Evolutionary conservation across 2,888 invertebrate genomes (phyloP).

Genomic region (Coelopa pilipes): DNA sequence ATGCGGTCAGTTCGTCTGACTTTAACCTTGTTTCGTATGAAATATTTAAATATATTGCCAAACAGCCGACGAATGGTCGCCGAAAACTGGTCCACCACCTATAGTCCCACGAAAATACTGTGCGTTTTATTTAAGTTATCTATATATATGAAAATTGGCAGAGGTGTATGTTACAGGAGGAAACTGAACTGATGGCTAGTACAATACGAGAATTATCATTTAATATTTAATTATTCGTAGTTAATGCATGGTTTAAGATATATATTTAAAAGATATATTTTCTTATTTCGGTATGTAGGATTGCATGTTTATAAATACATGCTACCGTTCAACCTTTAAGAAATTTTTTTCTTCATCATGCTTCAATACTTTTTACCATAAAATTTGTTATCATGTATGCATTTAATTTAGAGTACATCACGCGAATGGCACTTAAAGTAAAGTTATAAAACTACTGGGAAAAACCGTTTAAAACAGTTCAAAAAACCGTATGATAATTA

Average conservation of each 20-base stretch:
- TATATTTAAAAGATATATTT: background rate
- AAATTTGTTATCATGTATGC: too few species aligned
- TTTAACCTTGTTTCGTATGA: constrained; percentile 58
- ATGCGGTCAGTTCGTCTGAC: constrained; percentile 47
- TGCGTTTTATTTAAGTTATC: constrained; percentile 17
- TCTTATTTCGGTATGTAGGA: background rate
- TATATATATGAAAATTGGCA: background rate
- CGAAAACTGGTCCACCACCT: background rate
- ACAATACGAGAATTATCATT: too few species aligned
- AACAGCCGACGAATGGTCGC: constrained; percentile 15
- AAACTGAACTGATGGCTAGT: background rate
- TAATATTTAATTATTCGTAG: too few species aligned
- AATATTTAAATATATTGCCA: constrained; percentile 27
- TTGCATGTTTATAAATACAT: too few species aligned
- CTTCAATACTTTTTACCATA: too few species aligned
- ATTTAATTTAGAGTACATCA: too few species aligned
- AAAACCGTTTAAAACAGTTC: too few species aligned
- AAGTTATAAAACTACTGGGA: too few species aligned
- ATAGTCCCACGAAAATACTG: constrained; percentile 1
- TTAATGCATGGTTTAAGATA: background rate
- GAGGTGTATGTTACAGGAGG: background rate
- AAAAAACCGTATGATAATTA: too few species aligned
- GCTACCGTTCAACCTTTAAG: too few species aligned
- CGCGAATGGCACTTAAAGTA: too few species aligned
- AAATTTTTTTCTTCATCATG: too few species aligned